Evolutionary conservation across 1,140 invertebrate species (phyloP), one percentile per base, ranked within the genome.

Genomic region (Neodiprion pinetum): DNA sequence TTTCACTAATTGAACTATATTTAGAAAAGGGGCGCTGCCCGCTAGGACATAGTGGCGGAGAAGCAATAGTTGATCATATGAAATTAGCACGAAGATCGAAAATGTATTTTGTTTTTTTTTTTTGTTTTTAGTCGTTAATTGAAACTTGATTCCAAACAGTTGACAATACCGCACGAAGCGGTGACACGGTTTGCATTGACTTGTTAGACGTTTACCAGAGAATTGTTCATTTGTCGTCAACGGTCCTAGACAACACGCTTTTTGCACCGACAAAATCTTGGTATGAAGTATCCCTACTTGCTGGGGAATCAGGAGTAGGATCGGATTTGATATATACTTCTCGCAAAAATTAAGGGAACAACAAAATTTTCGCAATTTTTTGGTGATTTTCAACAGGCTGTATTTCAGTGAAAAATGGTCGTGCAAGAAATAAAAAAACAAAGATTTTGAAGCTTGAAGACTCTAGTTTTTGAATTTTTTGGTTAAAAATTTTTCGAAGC

Each of bases 21-120:
- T 21, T 21, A 21, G 0, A 21, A 21, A 21, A 21, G 17, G 17
- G 70, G 47, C 23, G 40, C 71, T 48, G 71, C 71, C 71, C 71
- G 71, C 71, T 61, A 53, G 53, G 50, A 72, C 71, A 72, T 72
- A 72, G 8, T 61, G 71, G 71, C 50, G 71, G 49, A n/a, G 49
- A 53, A 23, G 49, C 71, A 53, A 1, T 72, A 72, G 49, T 17
- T 11, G 3, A 50, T 53, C 49, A 72, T 61, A 50, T 11, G 17
- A 72, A 72, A 21, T 49, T 7, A 11, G 71, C 71, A 53, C 49
- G 48, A 53, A 17, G 17, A 14, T 53, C 71, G 71, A 50, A 14
- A 23, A 49, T 28, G 17, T 72, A 10, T 3, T 23, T 61, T 61
- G 53, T 48, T 9, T 61, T 7, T 72, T 17, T 9, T 48, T 70